phyloP scores from a whole-genome alignment of 2,888 invertebrate genomes.

The Creontiades dilutus region DNA sequence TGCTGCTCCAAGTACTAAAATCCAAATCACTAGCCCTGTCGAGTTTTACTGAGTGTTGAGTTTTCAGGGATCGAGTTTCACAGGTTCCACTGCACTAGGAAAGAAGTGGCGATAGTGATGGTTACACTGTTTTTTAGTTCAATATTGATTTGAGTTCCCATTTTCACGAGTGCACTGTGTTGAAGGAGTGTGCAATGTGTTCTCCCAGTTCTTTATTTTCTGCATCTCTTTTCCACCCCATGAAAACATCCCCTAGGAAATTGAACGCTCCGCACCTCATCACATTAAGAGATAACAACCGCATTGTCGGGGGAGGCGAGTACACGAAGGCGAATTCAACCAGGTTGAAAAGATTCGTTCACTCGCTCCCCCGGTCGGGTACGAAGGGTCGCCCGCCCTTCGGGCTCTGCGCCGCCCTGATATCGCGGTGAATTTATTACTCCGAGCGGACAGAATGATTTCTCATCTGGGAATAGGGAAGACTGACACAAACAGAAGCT shows the following conservation, averaged over 20 bases:
- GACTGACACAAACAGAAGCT: not conserved
- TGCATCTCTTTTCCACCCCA: not conserved
- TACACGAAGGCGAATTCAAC: slow-evolving; percentile 16
- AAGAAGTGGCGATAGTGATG: too few relatives aligned
- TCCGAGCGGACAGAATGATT: slow-evolving; percentile 45
- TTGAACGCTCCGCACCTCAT: slow-evolving; percentile 3
- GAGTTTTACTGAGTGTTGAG: too few relatives aligned
- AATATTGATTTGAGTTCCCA: too few relatives aligned
- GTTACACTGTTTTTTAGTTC: too few relatives aligned
- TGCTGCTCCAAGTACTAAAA: too few relatives aligned
- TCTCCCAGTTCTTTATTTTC: not conserved
- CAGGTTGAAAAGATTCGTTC: slow-evolving; percentile 50
- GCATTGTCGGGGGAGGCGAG: not conserved
- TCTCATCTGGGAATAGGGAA: slow-evolving; percentile 32
- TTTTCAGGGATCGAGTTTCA: too few relatives aligned
- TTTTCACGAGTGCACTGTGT: too few relatives aligned
- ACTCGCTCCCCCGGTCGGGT: not conserved
- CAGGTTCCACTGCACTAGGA: too few relatives aligned
- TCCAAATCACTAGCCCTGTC: too few relatives aligned
- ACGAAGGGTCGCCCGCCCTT: not conserved
- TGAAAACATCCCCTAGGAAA: not conserved
- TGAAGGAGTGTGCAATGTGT: not conserved
- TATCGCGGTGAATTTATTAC: slow-evolving; percentile 55
- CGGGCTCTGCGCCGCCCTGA: slow-evolving; percentile 17
- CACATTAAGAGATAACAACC: slow-evolving; percentile 27